Conservation (phyloP, 1,140 invertebrate species). For the Trichonephila inaurata region DNA sequence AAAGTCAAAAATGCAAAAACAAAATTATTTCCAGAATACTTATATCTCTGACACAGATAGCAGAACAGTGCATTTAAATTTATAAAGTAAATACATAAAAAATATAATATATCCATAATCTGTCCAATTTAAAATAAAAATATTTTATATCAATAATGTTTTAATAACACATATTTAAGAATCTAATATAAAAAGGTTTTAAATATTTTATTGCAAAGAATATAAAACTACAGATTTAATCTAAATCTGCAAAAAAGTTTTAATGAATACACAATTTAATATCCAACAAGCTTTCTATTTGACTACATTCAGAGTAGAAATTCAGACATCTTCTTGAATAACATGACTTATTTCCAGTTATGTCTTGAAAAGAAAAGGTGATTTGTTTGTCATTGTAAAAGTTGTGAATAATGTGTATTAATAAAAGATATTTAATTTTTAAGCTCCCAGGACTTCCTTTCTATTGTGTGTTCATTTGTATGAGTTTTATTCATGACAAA, state of each 20-base stretch:
- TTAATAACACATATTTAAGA: background rate
- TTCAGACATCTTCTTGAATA: background rate
- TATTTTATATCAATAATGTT: background rate
- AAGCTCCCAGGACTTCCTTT: too few relatives aligned
- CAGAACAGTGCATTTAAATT: too few relatives aligned
- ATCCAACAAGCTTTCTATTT: background rate
- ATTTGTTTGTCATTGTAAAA: conserved; percentile 28
- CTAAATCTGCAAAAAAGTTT: background rate
- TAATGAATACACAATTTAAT: background rate
- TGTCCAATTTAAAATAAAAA: background rate
- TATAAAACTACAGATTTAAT: background rate
- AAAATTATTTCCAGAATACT: too few relatives aligned
- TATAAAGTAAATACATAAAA: too few relatives aligned
- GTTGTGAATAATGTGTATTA: conserved; percentile 56
- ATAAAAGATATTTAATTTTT: conserved; percentile 52
- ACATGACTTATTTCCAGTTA: background rate
- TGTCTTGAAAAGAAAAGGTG: background rate
- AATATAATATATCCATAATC: too few relatives aligned
- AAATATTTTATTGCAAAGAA: background rate
- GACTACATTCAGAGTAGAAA: background rate
- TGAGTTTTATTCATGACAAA: background rate
- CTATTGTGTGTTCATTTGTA: background rate
- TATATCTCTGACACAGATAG: too few relatives aligned
- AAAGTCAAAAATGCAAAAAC: background rate
- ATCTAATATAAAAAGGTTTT: background rate